phyloP scores from a whole-genome alignment of 2,113 vertebrate species.

The Onychorhynchus coronatus region DNA sequence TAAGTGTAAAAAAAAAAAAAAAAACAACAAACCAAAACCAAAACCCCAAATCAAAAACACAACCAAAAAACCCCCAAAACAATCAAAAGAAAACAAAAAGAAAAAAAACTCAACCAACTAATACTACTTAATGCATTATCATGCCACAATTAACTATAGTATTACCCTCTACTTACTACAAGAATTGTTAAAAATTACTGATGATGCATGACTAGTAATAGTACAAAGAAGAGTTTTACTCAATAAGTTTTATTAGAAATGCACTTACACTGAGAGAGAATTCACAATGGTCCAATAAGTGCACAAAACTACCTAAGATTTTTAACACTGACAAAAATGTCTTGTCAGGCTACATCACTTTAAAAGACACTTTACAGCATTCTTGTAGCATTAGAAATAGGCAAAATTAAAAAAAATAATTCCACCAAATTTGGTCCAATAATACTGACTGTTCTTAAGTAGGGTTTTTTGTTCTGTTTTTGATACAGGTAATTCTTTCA shows the following conservation, averaged over 20 bases:
- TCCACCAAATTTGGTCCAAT: conserved; percentile 81
- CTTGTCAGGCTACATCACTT: conserved; percentile 85
- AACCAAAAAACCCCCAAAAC: conserved; percentile 55
- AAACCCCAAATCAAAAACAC: conserved; percentile 47
- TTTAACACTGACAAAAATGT: conserved; percentile 87
- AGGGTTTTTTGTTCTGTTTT: conserved; percentile 56
- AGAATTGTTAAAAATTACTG: conserved; percentile 87
- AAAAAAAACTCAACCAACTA: conserved; percentile 76
- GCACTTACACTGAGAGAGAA: conserved; percentile 93
- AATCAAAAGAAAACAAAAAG: conserved; percentile 60
- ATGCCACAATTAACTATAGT: conserved; percentile 96
- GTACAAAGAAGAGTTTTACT: conserved; percentile 90
- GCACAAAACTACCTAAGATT: conserved; percentile 87
- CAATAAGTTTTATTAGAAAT: conserved; percentile 88
- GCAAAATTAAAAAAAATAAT: conserved; percentile 77
- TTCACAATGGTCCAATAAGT: conserved; percentile 94
- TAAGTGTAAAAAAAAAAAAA: conserved; percentile 82
- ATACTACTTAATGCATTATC: conserved; percentile 94
- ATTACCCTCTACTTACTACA: conserved; percentile 90
- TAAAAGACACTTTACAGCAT: conserved; percentile 83
- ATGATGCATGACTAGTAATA: conserved; percentile 90
- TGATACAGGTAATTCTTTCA: conserved; percentile 74
- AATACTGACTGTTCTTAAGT: conserved; percentile 70
- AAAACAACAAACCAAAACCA: conserved; percentile 43
- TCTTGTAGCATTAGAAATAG: conserved; percentile 84